A percentile compares a stretch with the other conserved stretches of the same genome.
Evolutionary conservation across 2,888 invertebrate species (phyloP).

Genomic region (Mechanitis mazaeus): DNA sequence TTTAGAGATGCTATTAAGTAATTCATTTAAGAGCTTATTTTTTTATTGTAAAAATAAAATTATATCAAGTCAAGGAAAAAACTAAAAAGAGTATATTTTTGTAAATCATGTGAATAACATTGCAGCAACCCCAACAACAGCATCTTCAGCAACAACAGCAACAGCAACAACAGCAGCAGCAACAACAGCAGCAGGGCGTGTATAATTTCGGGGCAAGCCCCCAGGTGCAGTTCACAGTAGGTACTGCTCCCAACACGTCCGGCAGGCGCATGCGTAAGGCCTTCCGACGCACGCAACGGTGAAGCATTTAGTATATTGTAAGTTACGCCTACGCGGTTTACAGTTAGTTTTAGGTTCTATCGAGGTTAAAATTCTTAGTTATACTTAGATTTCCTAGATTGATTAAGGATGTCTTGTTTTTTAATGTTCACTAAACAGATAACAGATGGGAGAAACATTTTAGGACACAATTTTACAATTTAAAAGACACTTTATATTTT

Average conservation of each 20-base stretch:
- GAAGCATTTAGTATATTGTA: slow-evolving; percentile 30
- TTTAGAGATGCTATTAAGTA: too few relatives aligned
- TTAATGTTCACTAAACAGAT: background rate
- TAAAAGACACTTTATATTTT: too few relatives aligned
- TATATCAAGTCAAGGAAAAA: background rate
- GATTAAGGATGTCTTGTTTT: background rate
- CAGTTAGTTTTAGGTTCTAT: slow-evolving; percentile 1
- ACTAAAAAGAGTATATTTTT: background rate
- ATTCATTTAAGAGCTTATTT: background rate
- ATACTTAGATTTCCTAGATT: slow-evolving; percentile 1
- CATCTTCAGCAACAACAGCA: slow-evolving; percentile 32
- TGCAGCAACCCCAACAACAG: slow-evolving; percentile 31
- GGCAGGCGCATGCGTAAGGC: slow-evolving; percentile 54
- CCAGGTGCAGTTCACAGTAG: slow-evolving; percentile 59
- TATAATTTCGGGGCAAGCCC: slow-evolving; percentile 45
- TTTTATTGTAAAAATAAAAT: background rate
- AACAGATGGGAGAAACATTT: background rate
- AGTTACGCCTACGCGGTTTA: background rate
- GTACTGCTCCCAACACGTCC: slow-evolving; percentile 43
- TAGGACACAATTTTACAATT: too few relatives aligned
- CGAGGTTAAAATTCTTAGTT: slow-evolving; percentile 1
- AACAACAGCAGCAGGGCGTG: slow-evolving; percentile 38
- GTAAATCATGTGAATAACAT: background rate
- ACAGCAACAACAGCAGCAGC: slow-evolving; percentile 33
- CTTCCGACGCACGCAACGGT: slow-evolving; percentile 54